Evolutionary conservation across 2,113 vertebrate genomes (phyloP).

Genomic region (Colossoma macropomum): DNA sequence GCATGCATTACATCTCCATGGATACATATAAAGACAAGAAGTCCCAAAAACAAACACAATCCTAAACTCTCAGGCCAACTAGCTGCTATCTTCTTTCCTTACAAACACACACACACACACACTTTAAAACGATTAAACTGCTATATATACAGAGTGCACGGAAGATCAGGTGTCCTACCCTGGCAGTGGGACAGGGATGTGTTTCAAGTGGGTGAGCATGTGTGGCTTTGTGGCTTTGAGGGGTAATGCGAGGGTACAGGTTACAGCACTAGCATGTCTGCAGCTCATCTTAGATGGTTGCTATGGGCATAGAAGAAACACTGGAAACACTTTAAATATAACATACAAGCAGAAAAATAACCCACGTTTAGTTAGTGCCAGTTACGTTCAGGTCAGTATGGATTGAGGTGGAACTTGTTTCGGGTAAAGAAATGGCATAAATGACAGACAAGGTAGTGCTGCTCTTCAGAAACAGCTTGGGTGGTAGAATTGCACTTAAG

Average conservation of each 20-base stretch:
- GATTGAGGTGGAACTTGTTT: not conserved
- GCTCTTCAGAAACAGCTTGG: not conserved
- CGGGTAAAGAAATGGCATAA: not conserved
- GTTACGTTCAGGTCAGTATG: not conserved
- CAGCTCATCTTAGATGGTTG: not conserved
- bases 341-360: too few relatives aligned
- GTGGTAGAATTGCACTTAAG: constrained; percentile 36
- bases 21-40: not conserved
- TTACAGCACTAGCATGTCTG: constrained; percentile 27
- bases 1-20: not conserved
- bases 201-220: constrained; percentile 28
- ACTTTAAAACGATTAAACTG: constrained; percentile 23
- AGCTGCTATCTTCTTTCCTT: not conserved
- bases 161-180: constrained; percentile 41
- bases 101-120: constrained; percentile 10
- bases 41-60: constrained; percentile 4
- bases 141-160: constrained; percentile 42
- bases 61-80: not conserved
- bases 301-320: not conserved
- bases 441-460: not conserved
- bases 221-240: constrained; percentile 11
- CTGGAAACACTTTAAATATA: not conserved
- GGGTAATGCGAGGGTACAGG: constrained; percentile 36
- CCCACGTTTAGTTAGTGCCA: not conserved
- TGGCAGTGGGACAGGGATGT: constrained; percentile 6